Base-by-base conservation (phyloP, 2,113 vertebrate species). In the Thamnaconus septentrionalis region DNA sequence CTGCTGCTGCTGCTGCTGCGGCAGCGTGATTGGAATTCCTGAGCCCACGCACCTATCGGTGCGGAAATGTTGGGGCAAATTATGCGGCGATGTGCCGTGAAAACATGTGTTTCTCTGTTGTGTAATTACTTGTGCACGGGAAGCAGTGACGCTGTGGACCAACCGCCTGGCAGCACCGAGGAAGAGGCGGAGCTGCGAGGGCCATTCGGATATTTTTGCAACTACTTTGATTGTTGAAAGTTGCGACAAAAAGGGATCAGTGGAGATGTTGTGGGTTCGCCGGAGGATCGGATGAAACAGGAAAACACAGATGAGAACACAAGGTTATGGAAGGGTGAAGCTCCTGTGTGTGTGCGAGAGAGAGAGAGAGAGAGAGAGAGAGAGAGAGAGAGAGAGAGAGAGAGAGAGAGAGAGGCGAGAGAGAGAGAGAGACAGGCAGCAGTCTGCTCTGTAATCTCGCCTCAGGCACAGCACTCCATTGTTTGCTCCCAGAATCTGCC, bases 381-480 rank as follows among this genome's bases (percentile, higher is more conserved):
- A 31, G 18, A 31, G 18, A 31, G 18, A 31, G 18, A 31, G 18
- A 31, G 18, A 31, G 18, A 31, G 18, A 31, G 18, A 31, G 18
- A 31, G 18, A 31, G 18, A 31, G 18, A 31, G 18, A 31, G 18
- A 2, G 18, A 31, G 18, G n/a, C n/a, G n/a, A 31, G 18, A 31
- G 18, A 31, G 62, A 18, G 47, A 59, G 46, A 57, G 64, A 51
- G 62, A 69, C n/a, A 87, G 82, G 80, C 79, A 84, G 61, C 43
- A 66, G 51, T 44, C 53, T 53, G 7, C 73, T 69, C 65, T 81
- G 73, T 85, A 84, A 86, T 90, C 81, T 81, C 40, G 49, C 75
- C 70, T 73, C 68, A 66, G 75, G 88, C 82, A 91, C 87, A 92
- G 83, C 67, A 68, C 72, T 74, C 77, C 75, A 90, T 92, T 93